These are phyloP conservation scores for Apantesis nais DNA, from an alignment of 2,888 invertebrate genomes.

Conservation along the genomic window DNA sequence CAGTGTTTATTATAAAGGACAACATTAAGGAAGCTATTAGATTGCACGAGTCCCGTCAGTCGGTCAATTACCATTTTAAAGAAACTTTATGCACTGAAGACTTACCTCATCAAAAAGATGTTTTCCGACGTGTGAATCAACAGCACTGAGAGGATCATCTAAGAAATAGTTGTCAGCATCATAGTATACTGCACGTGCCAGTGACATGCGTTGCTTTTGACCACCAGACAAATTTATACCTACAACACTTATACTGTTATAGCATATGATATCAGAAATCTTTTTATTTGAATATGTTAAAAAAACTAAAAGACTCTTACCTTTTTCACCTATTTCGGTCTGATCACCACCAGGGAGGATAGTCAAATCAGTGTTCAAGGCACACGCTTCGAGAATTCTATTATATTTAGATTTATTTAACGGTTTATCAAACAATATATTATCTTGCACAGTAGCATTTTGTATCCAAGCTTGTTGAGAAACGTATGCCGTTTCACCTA, in stretches of 20 bases:
- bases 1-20: background rate
- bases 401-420: constrained; percentile 90
- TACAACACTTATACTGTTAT: constrained; percentile 43
- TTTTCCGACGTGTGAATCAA: constrained; percentile 98
- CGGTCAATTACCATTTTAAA: background rate
- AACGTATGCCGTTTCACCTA: constrained; percentile 90
- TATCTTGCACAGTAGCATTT: constrained; percentile 96
- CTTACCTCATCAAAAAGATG: constrained; percentile 96
- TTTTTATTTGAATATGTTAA: background rate
- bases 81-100: background rate
- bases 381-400: constrained; percentile 94
- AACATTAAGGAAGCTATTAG: background rate
- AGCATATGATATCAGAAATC: background rate
- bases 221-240: constrained; percentile 94
- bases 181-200: constrained; percentile 95
- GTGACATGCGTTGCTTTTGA: constrained; percentile 95
- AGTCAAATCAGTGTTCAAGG: constrained; percentile 95
- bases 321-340: constrained; percentile 99
- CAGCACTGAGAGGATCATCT: constrained; percentile 98
- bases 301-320: constrained; percentile 64
- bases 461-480: constrained; percentile 99
- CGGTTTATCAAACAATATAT: constrained; percentile 94
- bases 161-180: constrained; percentile 95
- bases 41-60: background rate
- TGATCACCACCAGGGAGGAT: constrained; percentile 97